Conservation (phyloP, 1,140 invertebrate genomes). For the Cydia pomonella region DNA sequence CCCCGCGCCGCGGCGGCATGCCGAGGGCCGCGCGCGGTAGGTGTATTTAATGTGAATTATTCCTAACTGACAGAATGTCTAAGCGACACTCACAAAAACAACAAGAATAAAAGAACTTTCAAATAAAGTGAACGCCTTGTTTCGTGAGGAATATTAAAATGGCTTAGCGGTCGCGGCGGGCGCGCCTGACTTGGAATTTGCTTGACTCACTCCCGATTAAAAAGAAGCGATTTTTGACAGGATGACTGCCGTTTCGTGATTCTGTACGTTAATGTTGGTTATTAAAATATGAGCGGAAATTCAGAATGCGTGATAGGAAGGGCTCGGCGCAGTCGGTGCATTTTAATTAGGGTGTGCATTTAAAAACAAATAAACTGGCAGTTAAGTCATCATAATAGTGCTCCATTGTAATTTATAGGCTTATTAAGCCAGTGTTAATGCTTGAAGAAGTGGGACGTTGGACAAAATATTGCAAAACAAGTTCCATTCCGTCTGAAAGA, state of each 20-base stretch:
- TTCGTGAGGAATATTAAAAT: constrained; percentile 70
- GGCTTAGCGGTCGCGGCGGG: constrained; percentile 46
- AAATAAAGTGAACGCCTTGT: constrained; percentile 62
- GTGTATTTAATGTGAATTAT: constrained; percentile 78
- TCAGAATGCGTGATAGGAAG: constrained; percentile 74
- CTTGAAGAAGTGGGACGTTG: constrained; percentile 42
- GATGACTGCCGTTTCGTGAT: constrained; percentile 70
- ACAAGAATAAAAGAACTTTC: constrained; percentile 59
- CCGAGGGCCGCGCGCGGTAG: constrained; percentile 60
- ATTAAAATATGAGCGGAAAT: constrained; percentile 72
- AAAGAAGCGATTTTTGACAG: constrained; percentile 70
- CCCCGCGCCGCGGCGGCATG: constrained; percentile 59
- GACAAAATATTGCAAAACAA: constrained; percentile 42
- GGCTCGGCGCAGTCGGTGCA: constrained; percentile 53
- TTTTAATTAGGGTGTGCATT: constrained; percentile 65
- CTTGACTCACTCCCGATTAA: constrained; percentile 69
- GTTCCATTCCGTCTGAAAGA: constrained; percentile 41
- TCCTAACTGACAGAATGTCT: constrained; percentile 72
- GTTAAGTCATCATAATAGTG: constrained; percentile 59
- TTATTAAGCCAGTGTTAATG: constrained; percentile 56
- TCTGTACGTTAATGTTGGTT: constrained; percentile 64
- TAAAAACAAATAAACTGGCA: constrained; percentile 64
- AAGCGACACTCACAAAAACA: constrained; percentile 66
- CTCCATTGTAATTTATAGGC: constrained; percentile 53
- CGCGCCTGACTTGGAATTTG: constrained; percentile 48